Evolutionary conservation across 2,888 invertebrate genomes (phyloP), one percentile per base, ranked within the genome.

Genomic region (Pteria penguin): DNA sequence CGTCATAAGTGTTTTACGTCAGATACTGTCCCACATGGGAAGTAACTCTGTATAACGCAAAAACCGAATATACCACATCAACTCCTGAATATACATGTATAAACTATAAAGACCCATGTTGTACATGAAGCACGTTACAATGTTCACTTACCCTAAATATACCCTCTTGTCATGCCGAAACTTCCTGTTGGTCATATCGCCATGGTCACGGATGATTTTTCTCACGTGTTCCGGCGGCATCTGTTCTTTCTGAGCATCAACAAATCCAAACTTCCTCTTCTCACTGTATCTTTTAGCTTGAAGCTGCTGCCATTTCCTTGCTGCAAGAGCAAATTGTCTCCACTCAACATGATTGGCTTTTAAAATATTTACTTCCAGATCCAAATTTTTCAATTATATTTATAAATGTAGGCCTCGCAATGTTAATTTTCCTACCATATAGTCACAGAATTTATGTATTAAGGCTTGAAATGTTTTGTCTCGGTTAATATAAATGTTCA

Each of bases 151-250:
- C 95, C 96, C 98, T 11, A 99, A 94, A 92, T 99, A 99, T 26
- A 99, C 99, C 82, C 99, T 94, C 92, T 99, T 99, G 93, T 99
- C 99, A 90, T 99, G 99, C 70, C 99, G 94, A 92, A 98, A 99
- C 93, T 99, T 99, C 63, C 99, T 94, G 89, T 98, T 98, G 54
- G 98, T 98, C 99, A 99, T 99, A 92, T 99, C 99, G 45, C 99
- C 99, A 93, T 99, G 99, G 93, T 99, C 99, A 72, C 99, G 94
- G 82, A 99, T 98, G 89, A 99, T 99, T 93, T 99, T 99, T 29
- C 99, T 94, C 78, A 99, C 97, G 93, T 99, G 99, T 92, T 99
- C 99, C 0, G 99, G 98, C 14, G 99, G 99, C 99, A 99, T 99
- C 84, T 99, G 99, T 91, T 99, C 99, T 92, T 99, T 99, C 91